A percentile compares a stretch with the other conserved stretches of the same genome.
These are phyloP conservation scores for Maconellicoccus hirsutus DNA, from an alignment of 1,140 invertebrate species.

Conservation along the genomic window DNA sequence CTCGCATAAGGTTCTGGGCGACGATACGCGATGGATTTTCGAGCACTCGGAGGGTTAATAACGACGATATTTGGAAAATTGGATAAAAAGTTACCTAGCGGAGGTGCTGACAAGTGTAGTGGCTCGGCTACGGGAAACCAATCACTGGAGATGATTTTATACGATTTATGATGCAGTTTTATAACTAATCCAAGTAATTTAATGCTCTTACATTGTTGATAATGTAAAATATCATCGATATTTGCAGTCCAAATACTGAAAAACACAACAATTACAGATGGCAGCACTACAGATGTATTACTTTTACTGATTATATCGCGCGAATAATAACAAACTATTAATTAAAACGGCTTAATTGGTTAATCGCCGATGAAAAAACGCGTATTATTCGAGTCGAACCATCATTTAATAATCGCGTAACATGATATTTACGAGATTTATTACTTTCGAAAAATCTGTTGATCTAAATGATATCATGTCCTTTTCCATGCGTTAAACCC, in stretches of 20 bases:
- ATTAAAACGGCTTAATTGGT: background rate
- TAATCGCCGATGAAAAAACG: background rate
- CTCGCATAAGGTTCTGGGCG: too few species aligned
- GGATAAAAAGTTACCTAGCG: background rate
- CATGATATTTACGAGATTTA: background rate
- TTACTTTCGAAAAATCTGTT: conserved; percentile 14
- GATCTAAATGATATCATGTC: conserved; percentile 19
- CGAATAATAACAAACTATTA: conserved; percentile 9
- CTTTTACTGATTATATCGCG: conserved; percentile 14
- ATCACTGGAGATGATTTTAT: background rate
- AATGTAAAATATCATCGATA: conserved; percentile 11
- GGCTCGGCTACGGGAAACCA: background rate
- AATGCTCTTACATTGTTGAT: background rate
- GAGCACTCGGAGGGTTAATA: background rate
- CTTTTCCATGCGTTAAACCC: background rate
- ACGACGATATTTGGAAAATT: background rate
- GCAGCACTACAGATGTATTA: background rate
- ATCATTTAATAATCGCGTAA: background rate
- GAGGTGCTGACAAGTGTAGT: background rate
- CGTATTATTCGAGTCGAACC: background rate
- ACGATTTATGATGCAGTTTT: background rate
- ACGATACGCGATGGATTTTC: too few species aligned
- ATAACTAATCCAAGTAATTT: background rate
- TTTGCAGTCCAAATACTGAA: conserved; percentile 15
- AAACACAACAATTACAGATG: conserved; percentile 20